phyloP scores from a whole-genome alignment of 2,888 invertebrate genomes.

The Nudaria mundana region DNA sequence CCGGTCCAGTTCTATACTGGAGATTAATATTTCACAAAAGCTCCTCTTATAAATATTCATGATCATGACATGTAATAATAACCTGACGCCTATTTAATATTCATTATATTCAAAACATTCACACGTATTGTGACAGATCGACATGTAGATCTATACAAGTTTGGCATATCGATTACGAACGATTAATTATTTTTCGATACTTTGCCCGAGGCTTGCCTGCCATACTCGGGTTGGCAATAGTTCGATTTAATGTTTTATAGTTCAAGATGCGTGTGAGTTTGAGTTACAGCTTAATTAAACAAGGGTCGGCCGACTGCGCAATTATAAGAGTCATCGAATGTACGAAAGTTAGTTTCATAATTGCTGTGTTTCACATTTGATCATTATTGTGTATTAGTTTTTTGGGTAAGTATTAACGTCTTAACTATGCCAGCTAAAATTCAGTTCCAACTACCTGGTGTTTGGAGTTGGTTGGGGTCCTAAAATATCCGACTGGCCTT shows the following conservation, averaged over 20 bases:
- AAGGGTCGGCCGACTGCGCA: constrained; percentile 22
- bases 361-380: constrained; percentile 1
- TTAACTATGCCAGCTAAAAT: no score
- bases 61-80: background rate
- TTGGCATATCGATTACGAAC: constrained; percentile 23
- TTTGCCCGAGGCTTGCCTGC: constrained; percentile 16
- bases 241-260: constrained; percentile 38
- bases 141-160: background rate
- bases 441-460: no score
- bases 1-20: background rate
- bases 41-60: background rate
- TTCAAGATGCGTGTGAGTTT: constrained; percentile 41
- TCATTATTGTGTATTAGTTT: background rate
- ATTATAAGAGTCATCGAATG: constrained; percentile 22
- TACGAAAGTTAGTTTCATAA: constrained; percentile 9
- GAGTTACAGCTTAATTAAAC: constrained; percentile 47
- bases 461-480: no score
- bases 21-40: background rate
- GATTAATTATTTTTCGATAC: constrained; percentile 30
- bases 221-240: constrained; percentile 27
- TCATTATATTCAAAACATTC: constrained; percentile 6
- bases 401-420: no score
- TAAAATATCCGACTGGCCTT: no score
- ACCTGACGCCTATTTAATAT: constrained; percentile 4
- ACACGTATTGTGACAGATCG: constrained; percentile 1